phyloP scores from a whole-genome alignment of 2,888 invertebrate genomes.

The Leptopilina syphax region DNA sequence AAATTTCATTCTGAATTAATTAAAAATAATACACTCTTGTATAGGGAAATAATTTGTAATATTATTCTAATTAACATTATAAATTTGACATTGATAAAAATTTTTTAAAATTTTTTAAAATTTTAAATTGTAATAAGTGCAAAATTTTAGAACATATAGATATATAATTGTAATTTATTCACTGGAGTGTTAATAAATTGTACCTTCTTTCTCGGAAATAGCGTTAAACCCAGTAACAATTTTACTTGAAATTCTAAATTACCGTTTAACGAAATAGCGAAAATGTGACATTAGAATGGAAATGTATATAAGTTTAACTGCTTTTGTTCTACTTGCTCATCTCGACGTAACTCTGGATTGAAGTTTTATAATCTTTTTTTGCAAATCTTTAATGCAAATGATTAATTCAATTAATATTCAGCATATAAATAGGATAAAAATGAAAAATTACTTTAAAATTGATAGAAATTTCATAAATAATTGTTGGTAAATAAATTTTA shows the following conservation, averaged over 20 bases:
- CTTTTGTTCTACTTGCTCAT: neutral
- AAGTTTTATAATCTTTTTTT: neutral
- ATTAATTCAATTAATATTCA: neutral
- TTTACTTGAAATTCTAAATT: neutral
- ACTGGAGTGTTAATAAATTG: too few relatives aligned
- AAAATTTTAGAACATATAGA: too few relatives aligned
- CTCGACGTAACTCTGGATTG: neutral
- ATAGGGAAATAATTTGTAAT: too few relatives aligned
- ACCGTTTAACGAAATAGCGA: neutral
- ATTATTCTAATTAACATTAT: too few relatives aligned
- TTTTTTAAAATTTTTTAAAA: too few relatives aligned
- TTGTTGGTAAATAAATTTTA: neutral
- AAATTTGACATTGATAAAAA: too few relatives aligned
- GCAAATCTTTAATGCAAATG: slow-evolving; percentile 6
- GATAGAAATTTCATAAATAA: neutral
- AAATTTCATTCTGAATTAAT: too few relatives aligned
- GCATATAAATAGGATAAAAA: neutral
- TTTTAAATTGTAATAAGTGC: too few relatives aligned
- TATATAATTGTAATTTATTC: too few relatives aligned
- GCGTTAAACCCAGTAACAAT: neutral
- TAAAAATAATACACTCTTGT: too few relatives aligned
- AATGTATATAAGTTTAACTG: neutral
- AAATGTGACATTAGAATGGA: neutral
- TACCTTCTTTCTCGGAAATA: too few relatives aligned
- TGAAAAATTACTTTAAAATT: neutral